Evolutionary conservation across 2,888 invertebrate species (phyloP), one percentile per base, ranked within the genome.

Genomic region (Morpho helenor): DNA sequence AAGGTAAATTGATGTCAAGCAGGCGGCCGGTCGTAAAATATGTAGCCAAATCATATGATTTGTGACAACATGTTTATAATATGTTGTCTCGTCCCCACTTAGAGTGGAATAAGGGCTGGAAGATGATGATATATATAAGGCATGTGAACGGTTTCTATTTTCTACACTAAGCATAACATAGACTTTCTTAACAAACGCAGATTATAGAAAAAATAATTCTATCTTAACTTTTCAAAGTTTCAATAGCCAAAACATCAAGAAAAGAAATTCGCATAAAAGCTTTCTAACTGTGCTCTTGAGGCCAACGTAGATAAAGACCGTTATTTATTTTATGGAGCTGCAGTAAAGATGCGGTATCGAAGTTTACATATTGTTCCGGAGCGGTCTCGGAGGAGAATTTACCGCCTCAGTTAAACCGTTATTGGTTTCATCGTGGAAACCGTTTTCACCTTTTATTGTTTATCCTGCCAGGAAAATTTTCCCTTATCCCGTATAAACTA

Each of bases 321-420:
- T 77, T 79, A 77, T 79, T 77, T 80, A 80, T 79, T 80, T 77
- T 73, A 76, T 73, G 72, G 74, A 68, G 66, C 65, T 66, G 70
- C 71, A 68, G 71, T 76, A 75, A 76, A 74, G 69, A 73, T 69
- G 64, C 69, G 68, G 72, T 71, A 70, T 73, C 66, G 63, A 67
- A 75, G 69, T 76, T 75, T 71, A 72, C 70, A 68, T 75, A 70
- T 70, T 75, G 58, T 58, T 52, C 50, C 52, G 41, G 48, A 52
- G 40, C 56, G 58, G 54, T 59, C 59, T 59, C 54, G 59, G 47
- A 54, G 54, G 59, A 42, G 54, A 59, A 55, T 55, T 59, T 55
- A 59, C 54, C 47, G 54, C 50, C 50, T 54, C 59, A 51, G 56
- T 62, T 63, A 63, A 54, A 60, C 54, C 57, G 48, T 57, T 56